Conservation (phyloP, 2,797 vertebrate species). For the Protonibea diacanthus region DNA sequence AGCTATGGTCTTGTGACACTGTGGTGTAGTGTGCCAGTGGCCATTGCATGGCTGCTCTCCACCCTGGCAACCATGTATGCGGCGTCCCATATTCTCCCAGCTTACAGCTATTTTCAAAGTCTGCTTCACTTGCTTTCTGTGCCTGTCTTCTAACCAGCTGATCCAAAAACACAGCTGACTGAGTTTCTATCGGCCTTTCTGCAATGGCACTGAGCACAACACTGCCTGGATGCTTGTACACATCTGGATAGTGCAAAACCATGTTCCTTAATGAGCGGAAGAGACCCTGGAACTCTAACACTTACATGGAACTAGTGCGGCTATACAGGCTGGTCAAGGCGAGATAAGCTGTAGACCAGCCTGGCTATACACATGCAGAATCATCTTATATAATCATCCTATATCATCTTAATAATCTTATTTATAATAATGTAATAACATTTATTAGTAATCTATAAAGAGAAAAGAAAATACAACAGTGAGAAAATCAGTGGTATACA, state of each 20-base stretch:
- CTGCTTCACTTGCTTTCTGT: constrained; percentile 69
- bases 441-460: not conserved
- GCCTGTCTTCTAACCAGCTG: constrained; percentile 69
- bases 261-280: constrained; percentile 70
- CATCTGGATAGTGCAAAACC: constrained; percentile 75
- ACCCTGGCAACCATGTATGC: constrained; percentile 44
- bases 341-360: constrained; percentile 5
- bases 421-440: not conserved
- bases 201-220: constrained; percentile 43
- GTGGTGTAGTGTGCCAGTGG: constrained; percentile 58
- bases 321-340: constrained; percentile 15
- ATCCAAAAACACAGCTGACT: constrained; percentile 71
- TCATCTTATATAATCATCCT: too few relatives aligned
- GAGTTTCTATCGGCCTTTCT: constrained; percentile 46
- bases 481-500: not conserved
- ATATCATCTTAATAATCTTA: not conserved
- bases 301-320: constrained; percentile 28
- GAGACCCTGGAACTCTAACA: constrained; percentile 40
- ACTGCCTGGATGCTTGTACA: constrained; percentile 64
- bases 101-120: constrained; percentile 77
- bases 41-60: constrained; percentile 55
- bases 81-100: constrained; percentile 58
- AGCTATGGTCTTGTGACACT: constrained; percentile 54
- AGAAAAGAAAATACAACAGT: not conserved
- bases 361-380: not conserved